phyloP scores from a whole-genome alignment of 64 coral and sea anemone genomes.

The Platygyra sinensis region DNA sequence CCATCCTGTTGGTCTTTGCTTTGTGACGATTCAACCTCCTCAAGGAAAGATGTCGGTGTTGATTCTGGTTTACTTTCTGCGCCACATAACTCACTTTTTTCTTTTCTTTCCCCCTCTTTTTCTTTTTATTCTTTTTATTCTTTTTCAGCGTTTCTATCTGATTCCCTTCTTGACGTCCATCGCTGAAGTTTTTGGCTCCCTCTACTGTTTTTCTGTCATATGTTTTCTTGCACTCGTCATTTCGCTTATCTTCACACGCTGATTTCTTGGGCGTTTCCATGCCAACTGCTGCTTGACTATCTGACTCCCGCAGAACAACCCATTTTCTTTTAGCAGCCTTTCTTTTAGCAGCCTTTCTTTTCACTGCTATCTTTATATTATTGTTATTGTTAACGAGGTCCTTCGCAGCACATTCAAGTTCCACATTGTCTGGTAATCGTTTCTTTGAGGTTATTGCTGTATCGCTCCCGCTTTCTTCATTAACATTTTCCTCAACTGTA shows the following conservation, averaged over 20 bases:
- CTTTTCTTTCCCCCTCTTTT: no score
- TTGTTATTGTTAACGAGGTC: background rate
- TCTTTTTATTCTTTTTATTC: no score
- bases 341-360: no score
- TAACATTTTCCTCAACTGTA: background rate
- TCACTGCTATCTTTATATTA: no score
- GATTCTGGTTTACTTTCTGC: no score
- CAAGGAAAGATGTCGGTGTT: no score
- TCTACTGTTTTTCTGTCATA: background rate
- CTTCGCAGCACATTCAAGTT: background rate
- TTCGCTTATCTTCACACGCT: background rate
- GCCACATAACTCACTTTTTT: no score
- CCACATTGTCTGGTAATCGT: background rate
- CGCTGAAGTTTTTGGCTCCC: background rate
- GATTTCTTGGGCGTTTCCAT: background rate
- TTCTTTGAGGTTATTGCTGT: background rate
- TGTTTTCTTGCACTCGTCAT: background rate
- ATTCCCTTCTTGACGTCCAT: background rate
- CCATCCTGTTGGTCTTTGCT: background rate
- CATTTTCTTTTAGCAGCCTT: no score
- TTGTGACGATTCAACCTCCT: no score
- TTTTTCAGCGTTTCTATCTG: background rate
- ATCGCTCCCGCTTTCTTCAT: background rate
- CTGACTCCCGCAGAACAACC: no score
- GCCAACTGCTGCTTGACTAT: background rate